Conservation (phyloP, 2,113 vertebrate genomes). For the Sarotherodon lohbergeri region DNA sequence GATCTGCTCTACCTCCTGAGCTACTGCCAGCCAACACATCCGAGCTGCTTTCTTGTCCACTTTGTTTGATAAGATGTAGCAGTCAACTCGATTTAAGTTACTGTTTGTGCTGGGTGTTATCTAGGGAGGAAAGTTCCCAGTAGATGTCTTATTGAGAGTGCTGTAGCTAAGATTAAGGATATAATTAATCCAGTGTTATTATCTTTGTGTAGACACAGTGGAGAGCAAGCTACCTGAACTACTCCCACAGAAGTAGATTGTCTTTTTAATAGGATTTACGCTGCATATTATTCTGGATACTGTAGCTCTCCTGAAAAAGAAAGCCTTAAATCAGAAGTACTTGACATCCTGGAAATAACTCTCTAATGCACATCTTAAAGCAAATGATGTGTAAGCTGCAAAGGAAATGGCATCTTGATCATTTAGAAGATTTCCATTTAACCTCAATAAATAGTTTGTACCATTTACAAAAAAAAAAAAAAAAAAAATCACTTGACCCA, state of each 20-base stretch:
- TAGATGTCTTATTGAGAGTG: neutral
- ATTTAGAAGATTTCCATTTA: neutral
- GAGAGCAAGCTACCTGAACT: neutral
- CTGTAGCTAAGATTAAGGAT: neutral
- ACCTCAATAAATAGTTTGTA: neutral
- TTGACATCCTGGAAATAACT: neutral
- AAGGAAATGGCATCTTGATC: neutral
- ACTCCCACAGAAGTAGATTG: neutral
- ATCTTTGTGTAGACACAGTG: neutral
- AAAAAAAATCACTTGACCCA: neutral
- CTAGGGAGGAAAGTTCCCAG: neutral
- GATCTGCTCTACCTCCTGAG: neutral
- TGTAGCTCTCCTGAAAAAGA: neutral
- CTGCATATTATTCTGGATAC: neutral
- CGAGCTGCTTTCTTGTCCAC: neutral
- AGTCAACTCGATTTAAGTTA: neutral
- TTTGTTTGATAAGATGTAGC: neutral
- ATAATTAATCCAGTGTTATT: neutral
- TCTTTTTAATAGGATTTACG: neutral
- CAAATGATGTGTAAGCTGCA: neutral
- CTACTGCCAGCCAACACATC: neutral
- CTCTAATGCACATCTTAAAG: neutral
- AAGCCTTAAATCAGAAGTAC: neutral
- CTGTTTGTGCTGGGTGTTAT: neutral
- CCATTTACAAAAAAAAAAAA: neutral